Base-by-base conservation (phyloP, 2,113 vertebrate genomes). In the Hypomesus transpacificus region DNA sequence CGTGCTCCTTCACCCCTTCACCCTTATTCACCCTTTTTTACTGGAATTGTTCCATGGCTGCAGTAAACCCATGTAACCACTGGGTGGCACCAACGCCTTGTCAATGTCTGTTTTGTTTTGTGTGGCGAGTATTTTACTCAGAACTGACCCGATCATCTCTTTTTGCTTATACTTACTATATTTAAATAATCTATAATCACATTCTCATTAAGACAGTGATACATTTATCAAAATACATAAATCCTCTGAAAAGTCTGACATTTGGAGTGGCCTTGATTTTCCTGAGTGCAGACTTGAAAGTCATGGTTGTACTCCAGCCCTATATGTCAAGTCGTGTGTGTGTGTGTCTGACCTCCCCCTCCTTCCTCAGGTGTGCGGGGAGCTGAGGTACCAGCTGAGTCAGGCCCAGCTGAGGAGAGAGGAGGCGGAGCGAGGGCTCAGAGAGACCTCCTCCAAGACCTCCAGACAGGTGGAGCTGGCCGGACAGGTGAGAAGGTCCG, bases 351-450 rank as follows among this genome's bases (percentile, higher is more conserved):
- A 14, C 16, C 69, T 76, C 80, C 39, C 77, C 82, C 39, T 83
- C 81, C 92, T 85, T 89, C 87, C 91, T 76, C 90, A 98, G 97
- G 91, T 95, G 84, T 94, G 91, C 86, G 92, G 88, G 80, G 96
- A 98, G 88, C 92, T 98, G 83, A 93, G 90, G 64, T 94, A 93
- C 86, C 95, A 95, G 80, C 74, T 96, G 86, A 96, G 92, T 79
- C 92, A 95, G 90, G 91, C 87, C 69, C 88, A 92, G 87, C 90
- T 96, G 89, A 94, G 94, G 91, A 98, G 92, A 82, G 94, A 96
- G 72, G 95, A 98, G 86, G 92, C 91, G 62, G 94, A 98, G 92
- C 91, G 94, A 88, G 94, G 94, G 80, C 91, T 95, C 86, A 91
- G 90, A 87, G 94, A 96, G 80, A 92, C 93, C 86, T 91, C 85